phyloP scores from a whole-genome alignment of 2,888 invertebrate species.

The Exephanes ischioxanthus region DNA sequence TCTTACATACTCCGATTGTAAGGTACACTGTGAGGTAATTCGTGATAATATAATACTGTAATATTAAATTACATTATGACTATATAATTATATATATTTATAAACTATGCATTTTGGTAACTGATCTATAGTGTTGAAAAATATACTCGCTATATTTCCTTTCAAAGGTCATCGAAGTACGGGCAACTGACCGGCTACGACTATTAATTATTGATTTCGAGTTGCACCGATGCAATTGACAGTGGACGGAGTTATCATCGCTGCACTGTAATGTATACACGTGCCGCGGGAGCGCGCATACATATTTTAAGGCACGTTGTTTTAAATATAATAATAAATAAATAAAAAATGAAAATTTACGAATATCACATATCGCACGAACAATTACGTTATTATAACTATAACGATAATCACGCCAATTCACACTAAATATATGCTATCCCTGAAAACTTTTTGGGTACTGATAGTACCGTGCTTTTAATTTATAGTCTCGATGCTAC shows the following conservation, averaged over 20 bases:
- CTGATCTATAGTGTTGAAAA: conserved; percentile 36
- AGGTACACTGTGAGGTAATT: conserved; percentile 33
- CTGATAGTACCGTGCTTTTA: background rate
- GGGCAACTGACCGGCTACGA: background rate
- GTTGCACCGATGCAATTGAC: conserved; percentile 17
- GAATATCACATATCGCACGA: conserved; percentile 37
- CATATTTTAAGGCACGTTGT: conserved; percentile 41
- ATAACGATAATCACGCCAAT: conserved; percentile 36
- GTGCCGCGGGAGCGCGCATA: conserved; percentile 28
- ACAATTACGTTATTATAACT: conserved; percentile 24
- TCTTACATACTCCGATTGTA: background rate
- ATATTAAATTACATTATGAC: conserved; percentile 8
- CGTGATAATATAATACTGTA: conserved; percentile 17
- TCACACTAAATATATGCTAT: conserved; percentile 30
- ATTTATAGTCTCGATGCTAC: conserved; percentile 43
- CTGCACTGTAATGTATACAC: background rate
- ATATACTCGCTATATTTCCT: conserved; percentile 32
- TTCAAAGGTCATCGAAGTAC: conserved; percentile 20
- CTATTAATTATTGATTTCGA: background rate
- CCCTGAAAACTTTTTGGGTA: conserved; percentile 25
- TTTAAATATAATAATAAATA: background rate
- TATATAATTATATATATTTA: conserved; percentile 15
- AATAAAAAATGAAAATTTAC: background rate
- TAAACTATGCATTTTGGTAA: conserved; percentile 21
- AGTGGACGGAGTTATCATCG: conserved; percentile 36